Conservation (phyloP, 2,888 invertebrate genomes). For the Platycnemis pennipes region DNA sequence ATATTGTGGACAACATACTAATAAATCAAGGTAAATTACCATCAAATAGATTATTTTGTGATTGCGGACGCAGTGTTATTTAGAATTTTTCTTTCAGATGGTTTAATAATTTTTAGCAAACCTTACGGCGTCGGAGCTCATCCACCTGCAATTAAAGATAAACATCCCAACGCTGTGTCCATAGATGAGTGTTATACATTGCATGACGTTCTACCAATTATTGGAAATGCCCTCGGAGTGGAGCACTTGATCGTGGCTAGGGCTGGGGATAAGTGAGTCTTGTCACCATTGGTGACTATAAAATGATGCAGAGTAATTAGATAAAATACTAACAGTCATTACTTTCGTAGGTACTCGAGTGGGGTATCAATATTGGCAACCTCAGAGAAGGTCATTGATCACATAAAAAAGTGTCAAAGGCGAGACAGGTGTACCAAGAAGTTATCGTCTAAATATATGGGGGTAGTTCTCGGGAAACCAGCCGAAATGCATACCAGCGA, state of each 20-base stretch:
- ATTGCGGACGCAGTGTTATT: not conserved
- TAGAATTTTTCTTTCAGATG: slow-evolving; percentile 74
- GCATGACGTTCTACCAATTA: slow-evolving; percentile 69
- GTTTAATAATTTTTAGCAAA: slow-evolving; percentile 76
- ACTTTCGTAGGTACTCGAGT: slow-evolving; percentile 70
- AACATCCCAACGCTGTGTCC: not conserved
- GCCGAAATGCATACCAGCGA: not conserved
- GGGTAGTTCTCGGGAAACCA: slow-evolving; percentile 70
- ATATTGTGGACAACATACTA: slow-evolving; percentile 72
- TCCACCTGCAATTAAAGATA: not conserved
- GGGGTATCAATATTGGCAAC: slow-evolving; percentile 71
- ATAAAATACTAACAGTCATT: not conserved
- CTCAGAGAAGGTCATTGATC: slow-evolving; percentile 56
- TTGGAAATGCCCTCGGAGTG: slow-evolving; percentile 69
- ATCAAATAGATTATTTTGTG: not conserved
- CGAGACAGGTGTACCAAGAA: slow-evolving; percentile 58
- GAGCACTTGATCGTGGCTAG: slow-evolving; percentile 69
- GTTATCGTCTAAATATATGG: slow-evolving; percentile 69
- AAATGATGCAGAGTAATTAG: not conserved
- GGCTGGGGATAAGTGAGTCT: slow-evolving; percentile 70
- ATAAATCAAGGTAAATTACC: slow-evolving; percentile 73
- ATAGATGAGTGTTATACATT: slow-evolving; percentile 66
- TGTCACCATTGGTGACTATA: not conserved
- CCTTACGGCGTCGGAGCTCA: slow-evolving; percentile 76
- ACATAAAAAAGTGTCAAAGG: slow-evolving; percentile 66